These are phyloP conservation scores for Pasiphila rectangulata DNA, from an alignment of 2,888 invertebrate genomes.

Conservation along the genomic window DNA sequence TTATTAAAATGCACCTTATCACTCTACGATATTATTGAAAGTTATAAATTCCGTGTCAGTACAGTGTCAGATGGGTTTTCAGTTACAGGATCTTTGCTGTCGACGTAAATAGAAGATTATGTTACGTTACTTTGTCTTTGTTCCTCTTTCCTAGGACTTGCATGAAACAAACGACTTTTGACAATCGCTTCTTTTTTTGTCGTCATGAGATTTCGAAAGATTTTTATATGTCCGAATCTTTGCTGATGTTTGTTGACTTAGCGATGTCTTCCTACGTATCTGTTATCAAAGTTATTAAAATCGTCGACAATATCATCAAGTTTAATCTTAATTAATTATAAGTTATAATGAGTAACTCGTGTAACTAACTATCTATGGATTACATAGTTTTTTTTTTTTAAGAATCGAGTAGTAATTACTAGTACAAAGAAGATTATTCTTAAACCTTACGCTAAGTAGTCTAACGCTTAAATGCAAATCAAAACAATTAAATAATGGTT, in stretches of 20 bases:
- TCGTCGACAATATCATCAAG: slow-evolving; percentile 48
- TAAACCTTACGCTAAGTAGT: slow-evolving; percentile 61
- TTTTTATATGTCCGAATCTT: background rate
- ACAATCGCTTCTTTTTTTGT: background rate
- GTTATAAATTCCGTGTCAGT: slow-evolving; percentile 52
- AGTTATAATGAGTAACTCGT: slow-evolving; percentile 54
- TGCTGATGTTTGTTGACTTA: slow-evolving; percentile 38
- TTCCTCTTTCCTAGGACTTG: background rate
- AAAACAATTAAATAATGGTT: slow-evolving; percentile 53
- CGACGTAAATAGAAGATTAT: background rate
- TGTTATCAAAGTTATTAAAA: slow-evolving; percentile 42
- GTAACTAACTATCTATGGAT: slow-evolving; percentile 68
- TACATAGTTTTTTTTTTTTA: slow-evolving; percentile 67
- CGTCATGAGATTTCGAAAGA: background rate
- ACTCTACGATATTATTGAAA: slow-evolving; percentile 64
- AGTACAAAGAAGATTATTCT: slow-evolving; percentile 54
- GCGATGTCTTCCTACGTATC: slow-evolving; percentile 39
- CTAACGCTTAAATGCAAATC: slow-evolving; percentile 67
- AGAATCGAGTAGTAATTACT: slow-evolving; percentile 72
- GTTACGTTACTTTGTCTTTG: background rate
- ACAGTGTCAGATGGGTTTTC: slow-evolving; percentile 19
- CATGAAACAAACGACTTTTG: background rate
- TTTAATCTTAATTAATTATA: slow-evolving; percentile 45
- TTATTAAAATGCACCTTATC: slow-evolving; percentile 75
- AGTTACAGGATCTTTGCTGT: slow-evolving; percentile 1